phyloP scores from a whole-genome alignment of 2,888 invertebrate genomes.

The Dascillus cervinus region DNA sequence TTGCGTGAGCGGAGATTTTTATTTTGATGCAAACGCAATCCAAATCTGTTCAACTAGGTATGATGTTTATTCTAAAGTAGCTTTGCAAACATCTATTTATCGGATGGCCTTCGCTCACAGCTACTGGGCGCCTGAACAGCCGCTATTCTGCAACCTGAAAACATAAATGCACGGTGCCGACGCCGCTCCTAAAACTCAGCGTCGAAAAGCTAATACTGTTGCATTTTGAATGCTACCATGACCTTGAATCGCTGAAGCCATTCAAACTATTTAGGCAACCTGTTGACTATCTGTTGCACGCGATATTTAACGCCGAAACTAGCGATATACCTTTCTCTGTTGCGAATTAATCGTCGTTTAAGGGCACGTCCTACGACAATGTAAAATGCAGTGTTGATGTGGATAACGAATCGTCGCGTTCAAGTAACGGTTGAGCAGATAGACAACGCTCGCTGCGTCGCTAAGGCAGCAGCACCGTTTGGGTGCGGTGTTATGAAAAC shows the following conservation, averaged over 20 bases:
- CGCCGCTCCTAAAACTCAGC: constrained; percentile 6
- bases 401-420: too few relatives aligned
- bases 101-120: constrained; percentile 21
- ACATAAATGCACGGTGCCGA: constrained; percentile 12
- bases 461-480: too few relatives aligned
- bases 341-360: constrained; percentile 6
- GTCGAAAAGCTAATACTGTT: not conserved
- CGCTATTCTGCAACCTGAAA: constrained; percentile 20
- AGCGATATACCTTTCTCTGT: too few relatives aligned
- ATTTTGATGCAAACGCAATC: too few relatives aligned
- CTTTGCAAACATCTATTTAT: constrained; percentile 18
- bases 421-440: too few relatives aligned
- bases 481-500: too few relatives aligned
- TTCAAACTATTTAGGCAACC: constrained; percentile 8
- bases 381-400: too few relatives aligned
- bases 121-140: constrained; percentile 14
- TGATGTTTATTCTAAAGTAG: constrained; percentile 6
- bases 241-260: constrained; percentile 11
- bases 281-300: constrained; percentile 13
- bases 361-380: too few relatives aligned
- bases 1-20: too few relatives aligned
- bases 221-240: constrained; percentile 1
- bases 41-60: too few relatives aligned
- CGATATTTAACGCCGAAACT: constrained; percentile 11
- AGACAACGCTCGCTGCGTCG: too few relatives aligned